A percentile compares a stretch with the other conserved stretches of the same genome.
These are phyloP conservation scores for Drosophila meridionalis DNA, from an alignment of 2,888 invertebrate species.

Conservation along the genomic window DNA sequence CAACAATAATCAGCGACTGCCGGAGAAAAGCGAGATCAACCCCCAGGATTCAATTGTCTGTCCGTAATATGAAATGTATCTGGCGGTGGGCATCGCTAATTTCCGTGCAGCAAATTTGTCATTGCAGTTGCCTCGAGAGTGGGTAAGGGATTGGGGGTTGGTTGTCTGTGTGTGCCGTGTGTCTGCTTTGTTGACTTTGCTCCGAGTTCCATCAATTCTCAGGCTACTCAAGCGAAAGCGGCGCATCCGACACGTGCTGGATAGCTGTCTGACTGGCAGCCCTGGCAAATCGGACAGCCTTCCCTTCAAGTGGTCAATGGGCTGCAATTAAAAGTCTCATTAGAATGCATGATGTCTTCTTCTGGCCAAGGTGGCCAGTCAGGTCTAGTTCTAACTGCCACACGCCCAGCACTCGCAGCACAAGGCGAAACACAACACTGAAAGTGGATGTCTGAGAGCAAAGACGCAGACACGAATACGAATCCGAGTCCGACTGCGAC, in stretches of 20 bases:
- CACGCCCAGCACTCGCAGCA: slow-evolving; percentile 21
- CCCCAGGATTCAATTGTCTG: slow-evolving; percentile 79
- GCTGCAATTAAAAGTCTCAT: slow-evolving; percentile 76
- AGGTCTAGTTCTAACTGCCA: slow-evolving; percentile 10
- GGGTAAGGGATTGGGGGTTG: slow-evolving; percentile 17
- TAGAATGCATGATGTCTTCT: slow-evolving; percentile 78
- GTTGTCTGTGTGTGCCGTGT: slow-evolving; percentile 23
- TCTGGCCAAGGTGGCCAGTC: slow-evolving; percentile 43
- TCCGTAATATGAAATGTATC: slow-evolving; percentile 81
- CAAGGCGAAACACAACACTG: slow-evolving; percentile 46
- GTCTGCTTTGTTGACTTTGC: slow-evolving; percentile 57
- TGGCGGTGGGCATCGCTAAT: slow-evolving; percentile 74
- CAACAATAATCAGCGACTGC: slow-evolving; percentile 30
- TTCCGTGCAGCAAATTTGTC: slow-evolving; percentile 77
- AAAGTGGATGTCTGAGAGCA: slow-evolving; percentile 55
- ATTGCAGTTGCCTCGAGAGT: slow-evolving; percentile 54
- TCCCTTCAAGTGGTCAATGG: slow-evolving; percentile 75
- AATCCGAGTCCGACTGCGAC: slow-evolving; percentile 6
- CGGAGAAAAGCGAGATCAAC: slow-evolving; percentile 51
- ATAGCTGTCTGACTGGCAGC: slow-evolving; percentile 34
- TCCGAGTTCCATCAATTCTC: slow-evolving; percentile 68
- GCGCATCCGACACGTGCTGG: slow-evolving; percentile 74
- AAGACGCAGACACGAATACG: slow-evolving; percentile 36
- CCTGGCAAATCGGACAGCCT: slow-evolving; percentile 52
- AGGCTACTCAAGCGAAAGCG: slow-evolving; percentile 71